Percentiles rank a stretch among this genome's conserved stretches.
phyloP scores from a whole-genome alignment of 2,113 vertebrate genomes.

The Platichthys flesus region DNA sequence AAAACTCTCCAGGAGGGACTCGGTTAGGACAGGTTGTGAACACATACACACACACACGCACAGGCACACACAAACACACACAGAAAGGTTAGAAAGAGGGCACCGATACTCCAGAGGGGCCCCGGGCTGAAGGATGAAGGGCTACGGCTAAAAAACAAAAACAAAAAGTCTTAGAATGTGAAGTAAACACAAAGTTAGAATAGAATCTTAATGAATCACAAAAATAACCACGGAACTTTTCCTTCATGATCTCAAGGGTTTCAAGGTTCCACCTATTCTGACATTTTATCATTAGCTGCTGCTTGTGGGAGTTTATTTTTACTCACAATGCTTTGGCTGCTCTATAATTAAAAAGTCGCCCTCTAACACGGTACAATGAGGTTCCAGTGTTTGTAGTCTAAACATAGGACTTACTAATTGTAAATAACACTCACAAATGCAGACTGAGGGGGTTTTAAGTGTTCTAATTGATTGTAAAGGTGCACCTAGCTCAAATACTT shows the following conservation, averaged over 20 bases:
- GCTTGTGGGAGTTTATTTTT: not conserved
- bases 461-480: not conserved
- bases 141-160: not conserved
- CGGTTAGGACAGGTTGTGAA: constrained; percentile 45
- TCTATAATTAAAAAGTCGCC: not conserved
- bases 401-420: not conserved
- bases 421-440: not conserved
- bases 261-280: not conserved
- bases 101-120: constrained; percentile 27
- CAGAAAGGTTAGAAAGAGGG: constrained; percentile 50
- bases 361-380: not conserved
- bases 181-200: constrained; percentile 16
- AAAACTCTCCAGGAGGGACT: constrained; percentile 54
- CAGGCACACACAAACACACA: constrained; percentile 15
- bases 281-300: not conserved
- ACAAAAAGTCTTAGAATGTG: not conserved
- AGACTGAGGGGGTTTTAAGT: not conserved
- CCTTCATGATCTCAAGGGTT: not conserved
- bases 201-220: not conserved
- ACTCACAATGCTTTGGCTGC: not conserved
- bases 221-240: not conserved
- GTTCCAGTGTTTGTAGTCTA: not conserved
- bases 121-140: not conserved
- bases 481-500: not conserved
- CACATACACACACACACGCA: constrained; percentile 6